Evolutionary conservation across 2,113 vertebrate species (phyloP).

Genomic region (Dascyllus trimaculatus): DNA sequence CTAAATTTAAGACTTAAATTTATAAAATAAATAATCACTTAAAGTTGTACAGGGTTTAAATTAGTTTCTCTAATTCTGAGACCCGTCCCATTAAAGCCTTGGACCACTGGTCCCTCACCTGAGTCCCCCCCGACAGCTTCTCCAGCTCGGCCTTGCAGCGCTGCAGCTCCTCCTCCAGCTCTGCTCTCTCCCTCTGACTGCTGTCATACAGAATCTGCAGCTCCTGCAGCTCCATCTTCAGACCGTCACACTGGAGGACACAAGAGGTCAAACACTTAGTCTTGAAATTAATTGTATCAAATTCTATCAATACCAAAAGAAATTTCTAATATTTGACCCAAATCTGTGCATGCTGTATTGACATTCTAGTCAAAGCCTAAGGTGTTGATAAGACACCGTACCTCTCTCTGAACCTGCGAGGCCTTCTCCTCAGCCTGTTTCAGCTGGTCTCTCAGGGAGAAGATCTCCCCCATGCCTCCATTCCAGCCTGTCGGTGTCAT

Average conservation of each 20-base stretch:
- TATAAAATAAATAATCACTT: no score
- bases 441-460: constrained; percentile 87
- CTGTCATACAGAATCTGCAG: constrained; percentile 87
- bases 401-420: constrained; percentile 85
- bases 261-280: constrained; percentile 22
- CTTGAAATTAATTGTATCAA: not conserved
- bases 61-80: not conserved
- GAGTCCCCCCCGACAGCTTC: constrained; percentile 82
- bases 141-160: constrained; percentile 90
- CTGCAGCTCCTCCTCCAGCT: constrained; percentile 90
- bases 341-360: constrained; percentile 9
- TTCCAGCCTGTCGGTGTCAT: constrained; percentile 82
- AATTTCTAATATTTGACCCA: not conserved
- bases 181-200: constrained; percentile 87
- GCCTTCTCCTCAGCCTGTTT: constrained; percentile 88
- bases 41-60: not conserved
- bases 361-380: not conserved
- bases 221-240: constrained; percentile 86
- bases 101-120: constrained; percentile 74
- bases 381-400: constrained; percentile 39
- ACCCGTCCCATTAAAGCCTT: not conserved
- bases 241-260: constrained; percentile 85
- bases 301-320: not conserved
- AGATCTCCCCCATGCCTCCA: constrained; percentile 81
- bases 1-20: not conserved